Conservation (phyloP, 2,113 vertebrate species). For the Siphamia tubifer region DNA sequence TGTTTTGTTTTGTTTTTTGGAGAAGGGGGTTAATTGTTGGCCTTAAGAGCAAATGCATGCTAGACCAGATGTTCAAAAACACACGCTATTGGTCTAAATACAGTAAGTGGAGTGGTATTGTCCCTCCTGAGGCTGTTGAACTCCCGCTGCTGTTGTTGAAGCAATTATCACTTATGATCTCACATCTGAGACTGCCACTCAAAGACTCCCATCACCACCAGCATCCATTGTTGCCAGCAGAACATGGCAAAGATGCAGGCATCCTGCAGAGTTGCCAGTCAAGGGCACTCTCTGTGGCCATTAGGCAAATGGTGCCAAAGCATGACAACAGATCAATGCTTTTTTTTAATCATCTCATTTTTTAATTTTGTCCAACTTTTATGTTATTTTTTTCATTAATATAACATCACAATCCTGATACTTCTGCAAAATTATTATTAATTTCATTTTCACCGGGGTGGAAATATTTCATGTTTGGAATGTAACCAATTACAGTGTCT, state of each 20-base stretch:
- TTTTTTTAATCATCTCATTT: neutral
- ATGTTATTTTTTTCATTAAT: neutral
- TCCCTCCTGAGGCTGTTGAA: neutral
- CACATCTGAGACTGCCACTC: conserved; percentile 53
- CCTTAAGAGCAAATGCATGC: conserved; percentile 26
- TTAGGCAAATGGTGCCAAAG: conserved; percentile 53
- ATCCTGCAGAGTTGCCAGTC: conserved; percentile 60
- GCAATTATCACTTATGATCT: conserved; percentile 72
- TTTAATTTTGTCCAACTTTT: neutral
- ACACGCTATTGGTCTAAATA: conserved; percentile 22
- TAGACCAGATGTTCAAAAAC: conserved; percentile 39
- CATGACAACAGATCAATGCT: conserved; percentile 30
- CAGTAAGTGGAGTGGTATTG: conserved; percentile 35
- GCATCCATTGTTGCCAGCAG: conserved; percentile 36
- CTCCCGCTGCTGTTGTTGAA: conserved; percentile 64
- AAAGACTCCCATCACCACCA: conserved; percentile 30
- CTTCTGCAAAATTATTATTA: conserved; percentile 2
- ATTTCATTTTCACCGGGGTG: conserved; percentile 6
- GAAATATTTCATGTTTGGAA: conserved; percentile 31
- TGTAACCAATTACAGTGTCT: conserved; percentile 17
- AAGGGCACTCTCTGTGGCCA: conserved; percentile 69
- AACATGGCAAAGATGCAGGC: conserved; percentile 50
- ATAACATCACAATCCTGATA: neutral
- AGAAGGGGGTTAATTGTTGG: conserved; percentile 52
- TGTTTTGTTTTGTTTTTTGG: too few species aligned